phyloP scores from a whole-genome alignment of 2,113 vertebrate species.

The Corapipo altera region DNA sequence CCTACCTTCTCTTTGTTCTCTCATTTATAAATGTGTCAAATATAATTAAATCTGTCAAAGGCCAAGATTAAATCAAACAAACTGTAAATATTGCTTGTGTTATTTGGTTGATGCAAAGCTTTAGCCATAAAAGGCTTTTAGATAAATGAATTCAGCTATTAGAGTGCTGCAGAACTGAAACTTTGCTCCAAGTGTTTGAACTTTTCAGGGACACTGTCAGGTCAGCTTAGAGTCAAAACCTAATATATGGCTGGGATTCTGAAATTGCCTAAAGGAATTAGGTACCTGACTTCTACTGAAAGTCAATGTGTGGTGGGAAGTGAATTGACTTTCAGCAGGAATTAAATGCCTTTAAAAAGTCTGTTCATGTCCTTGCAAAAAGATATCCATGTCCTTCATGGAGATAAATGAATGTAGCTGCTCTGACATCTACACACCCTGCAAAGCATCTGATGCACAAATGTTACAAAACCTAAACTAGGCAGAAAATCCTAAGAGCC shows the following conservation, averaged over 20 bases:
- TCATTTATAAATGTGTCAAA: constrained; percentile 36
- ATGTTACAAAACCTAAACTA: neutral
- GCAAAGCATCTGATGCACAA: neutral
- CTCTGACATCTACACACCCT: neutral
- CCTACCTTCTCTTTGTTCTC: neutral
- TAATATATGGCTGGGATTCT: neutral
- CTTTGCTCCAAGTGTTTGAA: neutral
- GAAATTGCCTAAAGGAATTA: neutral
- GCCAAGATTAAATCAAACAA: constrained; percentile 20
- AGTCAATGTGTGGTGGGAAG: neutral
- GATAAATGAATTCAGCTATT: constrained; percentile 37
- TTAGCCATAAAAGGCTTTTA: constrained; percentile 33
- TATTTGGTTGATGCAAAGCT: constrained; percentile 5
- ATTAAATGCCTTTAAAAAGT: neutral
- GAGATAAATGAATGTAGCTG: neutral
- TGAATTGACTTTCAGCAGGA: neutral
- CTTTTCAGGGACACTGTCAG: neutral
- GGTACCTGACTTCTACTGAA: neutral
- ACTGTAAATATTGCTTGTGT: neutral
- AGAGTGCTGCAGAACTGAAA: neutral
- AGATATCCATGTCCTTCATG: neutral
- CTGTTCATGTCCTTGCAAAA: neutral
- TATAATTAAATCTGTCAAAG: constrained; percentile 5
- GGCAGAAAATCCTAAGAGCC: neutral
- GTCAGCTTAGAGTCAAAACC: constrained; percentile 24